phyloP scores from a whole-genome alignment of 1,140 invertebrate genomes.

The Halictus rubicundus region DNA sequence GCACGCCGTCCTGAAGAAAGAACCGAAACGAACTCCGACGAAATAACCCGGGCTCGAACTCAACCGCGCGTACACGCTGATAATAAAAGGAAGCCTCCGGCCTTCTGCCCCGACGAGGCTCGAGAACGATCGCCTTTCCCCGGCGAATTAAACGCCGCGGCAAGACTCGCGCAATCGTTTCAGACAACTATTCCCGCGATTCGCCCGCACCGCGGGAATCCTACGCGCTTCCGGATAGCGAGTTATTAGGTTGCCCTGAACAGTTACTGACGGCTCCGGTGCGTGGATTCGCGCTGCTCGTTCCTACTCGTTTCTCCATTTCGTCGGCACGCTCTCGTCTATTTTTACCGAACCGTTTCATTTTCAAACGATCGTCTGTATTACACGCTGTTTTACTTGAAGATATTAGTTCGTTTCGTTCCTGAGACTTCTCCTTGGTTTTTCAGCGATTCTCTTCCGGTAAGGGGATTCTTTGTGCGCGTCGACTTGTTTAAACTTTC shows the following conservation, averaged over 20 bases:
- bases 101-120: neutral
- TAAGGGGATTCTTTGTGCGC: too few relatives aligned
- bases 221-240: neutral
- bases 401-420: too few relatives aligned
- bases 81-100: slow-evolving; percentile 33
- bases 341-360: too few relatives aligned
- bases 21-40: slow-evolving; percentile 62
- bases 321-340: too few relatives aligned
- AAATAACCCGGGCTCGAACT: slow-evolving; percentile 46
- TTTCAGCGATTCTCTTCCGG: too few relatives aligned
- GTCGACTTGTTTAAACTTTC: too few relatives aligned
- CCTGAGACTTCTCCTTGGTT: too few relatives aligned
- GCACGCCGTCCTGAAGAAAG: slow-evolving; percentile 58
- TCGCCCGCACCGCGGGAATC: neutral
- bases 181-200: slow-evolving; percentile 8
- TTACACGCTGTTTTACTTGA: too few relatives aligned
- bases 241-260: neutral
- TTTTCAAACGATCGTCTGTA: too few relatives aligned
- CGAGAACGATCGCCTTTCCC: slow-evolving; percentile 33
- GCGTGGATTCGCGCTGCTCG: too few relatives aligned
- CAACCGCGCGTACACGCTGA: slow-evolving; percentile 33
- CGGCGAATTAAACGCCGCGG: slow-evolving; percentile 26
- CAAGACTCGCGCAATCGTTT: slow-evolving; percentile 22
- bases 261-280: too few relatives aligned
- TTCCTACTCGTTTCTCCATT: too few relatives aligned